phyloP scores from a whole-genome alignment of 1,140 invertebrate genomes.

The Ceratosolen solmsi region DNA sequence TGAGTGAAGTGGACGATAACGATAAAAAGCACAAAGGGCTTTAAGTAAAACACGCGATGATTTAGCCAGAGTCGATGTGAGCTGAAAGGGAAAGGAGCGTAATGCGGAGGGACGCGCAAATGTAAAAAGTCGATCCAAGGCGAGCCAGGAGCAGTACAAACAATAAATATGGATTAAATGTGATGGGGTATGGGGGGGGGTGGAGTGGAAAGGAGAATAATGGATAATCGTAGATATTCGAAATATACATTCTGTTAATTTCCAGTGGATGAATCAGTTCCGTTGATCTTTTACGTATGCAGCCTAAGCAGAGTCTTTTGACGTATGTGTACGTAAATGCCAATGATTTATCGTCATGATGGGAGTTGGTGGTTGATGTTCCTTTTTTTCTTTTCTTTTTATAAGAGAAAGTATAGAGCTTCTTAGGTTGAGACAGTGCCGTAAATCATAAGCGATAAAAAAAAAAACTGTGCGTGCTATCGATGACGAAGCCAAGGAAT shows the following conservation, averaged over 20 bases:
- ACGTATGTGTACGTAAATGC: neutral
- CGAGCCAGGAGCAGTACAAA: neutral
- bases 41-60: slow-evolving; percentile 17
- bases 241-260: neutral
- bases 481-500: neutral
- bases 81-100: neutral
- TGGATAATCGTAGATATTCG: neutral
- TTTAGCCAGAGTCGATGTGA: neutral
- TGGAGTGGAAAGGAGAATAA: neutral
- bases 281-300: neutral
- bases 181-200: neutral
- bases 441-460: neutral
- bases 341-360: neutral
- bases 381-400: neutral
- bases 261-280: neutral
- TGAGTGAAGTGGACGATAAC: neutral
- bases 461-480: neutral
- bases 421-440: neutral
- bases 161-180: slow-evolving; percentile 43
- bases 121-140: no score
- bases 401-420: neutral
- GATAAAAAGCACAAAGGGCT: neutral
- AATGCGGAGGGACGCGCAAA: neutral
- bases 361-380: neutral
- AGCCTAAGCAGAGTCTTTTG: no score